Evolutionary conservation across 1,140 invertebrate species (phyloP).

Genomic region (Heterodera carotae): DNA sequence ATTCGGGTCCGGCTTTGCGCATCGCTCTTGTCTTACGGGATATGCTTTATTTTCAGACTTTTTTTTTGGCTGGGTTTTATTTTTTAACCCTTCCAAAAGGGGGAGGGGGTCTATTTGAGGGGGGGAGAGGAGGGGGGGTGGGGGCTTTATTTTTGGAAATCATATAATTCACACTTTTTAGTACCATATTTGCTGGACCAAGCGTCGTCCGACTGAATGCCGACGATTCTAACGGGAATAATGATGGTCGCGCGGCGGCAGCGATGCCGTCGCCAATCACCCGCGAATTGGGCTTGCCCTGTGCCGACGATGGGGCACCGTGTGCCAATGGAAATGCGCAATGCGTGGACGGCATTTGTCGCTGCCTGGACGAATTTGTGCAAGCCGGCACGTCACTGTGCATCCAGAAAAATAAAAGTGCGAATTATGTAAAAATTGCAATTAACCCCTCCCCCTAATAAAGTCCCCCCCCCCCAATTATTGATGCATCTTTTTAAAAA

Average conservation of each 20-base stretch:
- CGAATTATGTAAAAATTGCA: conserved; percentile 22
- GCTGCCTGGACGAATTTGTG: conserved; percentile 43
- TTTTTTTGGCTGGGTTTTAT: too few species aligned
- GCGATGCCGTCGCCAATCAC: background rate
- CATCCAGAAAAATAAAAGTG: conserved; percentile 44
- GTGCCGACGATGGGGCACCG: conserved; percentile 17
- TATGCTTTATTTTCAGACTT: too few species aligned
- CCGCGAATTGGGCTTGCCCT: conserved; percentile 31
- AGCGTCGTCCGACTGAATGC: background rate
- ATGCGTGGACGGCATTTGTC: conserved; percentile 37
- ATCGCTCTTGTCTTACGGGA: too few species aligned
- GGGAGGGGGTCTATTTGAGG: too few species aligned
- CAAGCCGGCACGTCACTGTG: conserved; percentile 45
- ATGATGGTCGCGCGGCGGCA: too few species aligned
- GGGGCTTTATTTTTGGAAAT: too few species aligned
- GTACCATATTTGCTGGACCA: background rate
- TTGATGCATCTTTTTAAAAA: background rate
- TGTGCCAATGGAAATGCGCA: conserved; percentile 35
- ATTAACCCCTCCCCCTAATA: too few species aligned
- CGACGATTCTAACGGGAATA: background rate
- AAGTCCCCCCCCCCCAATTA: too few species aligned
- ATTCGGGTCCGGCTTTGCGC: too few species aligned
- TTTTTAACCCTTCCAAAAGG: too few species aligned
- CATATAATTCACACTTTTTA: background rate
- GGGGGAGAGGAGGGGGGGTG: too few species aligned